A percentile compares a stretch with the other conserved stretches of the same genome.
Evolutionary conservation across 2,888 invertebrate genomes (phyloP).

Genomic region (Herminia tarsipennalis): DNA sequence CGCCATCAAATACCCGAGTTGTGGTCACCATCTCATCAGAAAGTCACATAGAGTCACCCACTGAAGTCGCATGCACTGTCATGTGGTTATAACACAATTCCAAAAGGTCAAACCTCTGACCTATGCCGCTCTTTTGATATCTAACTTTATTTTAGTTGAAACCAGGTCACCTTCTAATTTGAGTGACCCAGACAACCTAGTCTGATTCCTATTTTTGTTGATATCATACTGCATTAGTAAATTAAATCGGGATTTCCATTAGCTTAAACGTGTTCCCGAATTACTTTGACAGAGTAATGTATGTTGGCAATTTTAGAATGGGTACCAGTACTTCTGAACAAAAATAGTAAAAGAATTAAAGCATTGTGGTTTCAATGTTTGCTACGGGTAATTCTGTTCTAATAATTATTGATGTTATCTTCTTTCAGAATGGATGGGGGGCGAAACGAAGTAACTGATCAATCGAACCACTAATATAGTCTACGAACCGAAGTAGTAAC

Average conservation of each 20-base stretch:
- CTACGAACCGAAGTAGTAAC: too few species aligned
- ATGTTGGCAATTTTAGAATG: too few species aligned
- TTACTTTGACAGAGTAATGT: too few species aligned
- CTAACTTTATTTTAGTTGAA: conserved; percentile 62
- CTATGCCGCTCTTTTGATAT: conserved; percentile 42
- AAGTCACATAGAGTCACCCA: conserved; percentile 12
- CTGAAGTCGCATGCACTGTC: not conserved
- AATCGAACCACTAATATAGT: too few species aligned
- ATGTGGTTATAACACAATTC: conserved; percentile 28
- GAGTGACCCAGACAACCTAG: conserved; percentile 46
- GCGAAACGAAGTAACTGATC: too few species aligned
- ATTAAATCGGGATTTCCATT: conserved; percentile 21
- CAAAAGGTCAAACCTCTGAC: conserved; percentile 44
- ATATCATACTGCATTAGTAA: conserved; percentile 25
- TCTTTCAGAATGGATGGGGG: too few species aligned
- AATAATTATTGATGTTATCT: too few species aligned
- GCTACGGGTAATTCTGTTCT: too few species aligned
- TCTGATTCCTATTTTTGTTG: conserved; percentile 28
- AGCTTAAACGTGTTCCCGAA: conserved; percentile 6
- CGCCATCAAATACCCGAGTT: too few species aligned
- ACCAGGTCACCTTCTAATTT: conserved; percentile 66
- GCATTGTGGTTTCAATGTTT: too few species aligned
- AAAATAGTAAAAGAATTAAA: too few species aligned
- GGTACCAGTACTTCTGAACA: too few species aligned
- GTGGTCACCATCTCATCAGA: conserved; percentile 22